These are phyloP conservation scores for Macroglossus sobrinus DNA, from an alignment of 2,113 vertebrate genomes.

Conservation along the genomic window DNA sequence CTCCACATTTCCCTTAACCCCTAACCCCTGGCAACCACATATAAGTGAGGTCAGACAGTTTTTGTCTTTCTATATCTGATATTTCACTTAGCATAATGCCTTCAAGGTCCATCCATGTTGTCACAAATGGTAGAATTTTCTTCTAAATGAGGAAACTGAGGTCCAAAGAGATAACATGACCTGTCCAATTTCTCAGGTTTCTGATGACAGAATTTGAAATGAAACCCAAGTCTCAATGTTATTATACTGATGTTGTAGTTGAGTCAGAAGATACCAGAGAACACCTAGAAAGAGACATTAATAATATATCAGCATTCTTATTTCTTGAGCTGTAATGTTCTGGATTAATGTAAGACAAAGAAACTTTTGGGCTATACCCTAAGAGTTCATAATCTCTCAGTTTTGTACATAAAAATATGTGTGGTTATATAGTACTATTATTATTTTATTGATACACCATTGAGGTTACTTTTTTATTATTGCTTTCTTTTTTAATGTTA, in stretches of 20 bases:
- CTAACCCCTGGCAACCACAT: neutral
- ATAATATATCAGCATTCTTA: neutral
- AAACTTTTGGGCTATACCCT: neutral
- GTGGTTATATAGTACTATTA: neutral
- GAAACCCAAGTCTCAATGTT: neutral
- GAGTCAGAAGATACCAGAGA: constrained; percentile 7
- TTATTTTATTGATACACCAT: constrained; percentile 31
- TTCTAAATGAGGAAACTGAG: neutral
- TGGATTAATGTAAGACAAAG: neutral
- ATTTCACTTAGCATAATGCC: neutral
- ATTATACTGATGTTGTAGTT: neutral
- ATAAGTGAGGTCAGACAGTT: neutral
- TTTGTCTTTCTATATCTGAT: neutral
- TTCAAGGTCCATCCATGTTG: neutral
- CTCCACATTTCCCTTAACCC: neutral
- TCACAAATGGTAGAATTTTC: neutral
- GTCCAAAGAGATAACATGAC: neutral
- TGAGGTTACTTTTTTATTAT: neutral
- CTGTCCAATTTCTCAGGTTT: neutral
- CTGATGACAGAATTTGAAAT: neutral
- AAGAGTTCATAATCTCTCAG: neutral
- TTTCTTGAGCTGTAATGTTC: neutral
- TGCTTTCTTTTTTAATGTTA: constrained; percentile 18
- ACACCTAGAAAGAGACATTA: neutral
- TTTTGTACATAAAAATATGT: neutral